phyloP scores from a whole-genome alignment of 2,113 vertebrate species.

The Dromiciops gliroides region DNA sequence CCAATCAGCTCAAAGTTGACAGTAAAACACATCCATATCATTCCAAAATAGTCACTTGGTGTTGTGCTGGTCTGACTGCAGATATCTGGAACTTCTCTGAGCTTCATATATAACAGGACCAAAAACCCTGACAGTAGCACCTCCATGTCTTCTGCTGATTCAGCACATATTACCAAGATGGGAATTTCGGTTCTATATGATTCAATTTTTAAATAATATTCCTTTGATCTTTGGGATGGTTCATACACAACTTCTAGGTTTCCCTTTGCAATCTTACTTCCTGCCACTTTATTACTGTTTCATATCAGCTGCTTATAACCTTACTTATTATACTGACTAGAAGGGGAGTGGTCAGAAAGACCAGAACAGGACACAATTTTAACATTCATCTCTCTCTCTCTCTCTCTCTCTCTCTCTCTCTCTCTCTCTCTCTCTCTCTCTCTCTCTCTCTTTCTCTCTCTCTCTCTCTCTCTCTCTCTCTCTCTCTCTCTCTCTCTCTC shows the following conservation, averaged over 20 bases:
- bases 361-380: conserved; percentile 23
- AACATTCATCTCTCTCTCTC: neutral
- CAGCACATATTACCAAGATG: neutral
- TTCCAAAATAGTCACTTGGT: neutral
- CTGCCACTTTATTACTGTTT: neutral
- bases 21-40: neutral
- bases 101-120: neutral
- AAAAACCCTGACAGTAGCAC: neutral
- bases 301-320: neutral
- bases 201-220: neutral
- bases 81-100: neutral
- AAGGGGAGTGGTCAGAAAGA: neutral
- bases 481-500: neutral
- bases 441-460: neutral
- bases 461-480: neutral
- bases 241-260: neutral
- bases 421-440: neutral
- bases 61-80: neutral
- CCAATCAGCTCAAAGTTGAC: neutral
- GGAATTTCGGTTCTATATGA: neutral
- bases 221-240: neutral
- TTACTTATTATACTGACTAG: neutral
- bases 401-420: neutral
- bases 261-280: neutral
- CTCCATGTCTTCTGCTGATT: neutral